These are phyloP conservation scores for Euproctis similis DNA, from an alignment of 2,888 invertebrate species.

Conservation along the genomic window DNA sequence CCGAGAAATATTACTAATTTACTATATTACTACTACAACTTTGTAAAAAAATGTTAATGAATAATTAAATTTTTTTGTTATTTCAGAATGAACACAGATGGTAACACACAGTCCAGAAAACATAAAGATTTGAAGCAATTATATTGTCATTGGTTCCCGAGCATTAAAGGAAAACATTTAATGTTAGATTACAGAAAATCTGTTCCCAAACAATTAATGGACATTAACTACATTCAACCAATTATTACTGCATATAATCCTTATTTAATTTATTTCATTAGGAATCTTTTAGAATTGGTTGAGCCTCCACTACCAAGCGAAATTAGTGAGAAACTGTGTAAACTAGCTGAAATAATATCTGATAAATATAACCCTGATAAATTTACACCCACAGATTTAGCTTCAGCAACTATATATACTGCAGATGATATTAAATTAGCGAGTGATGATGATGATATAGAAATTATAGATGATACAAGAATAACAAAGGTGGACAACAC, in stretches of 20 bases:
- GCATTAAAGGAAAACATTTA: slow-evolving; percentile 38
- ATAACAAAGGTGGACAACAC: not conserved
- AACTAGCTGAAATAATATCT: slow-evolving; percentile 51
- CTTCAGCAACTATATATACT: slow-evolving; percentile 51
- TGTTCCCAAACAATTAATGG: slow-evolving; percentile 44
- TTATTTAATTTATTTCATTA: slow-evolving; percentile 49
- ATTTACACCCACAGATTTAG: slow-evolving; percentile 23
- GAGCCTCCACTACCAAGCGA: slow-evolving; percentile 41
- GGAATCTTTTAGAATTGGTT: slow-evolving; percentile 43
- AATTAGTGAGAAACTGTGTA: slow-evolving; percentile 38
- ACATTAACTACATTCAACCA: slow-evolving; percentile 50
- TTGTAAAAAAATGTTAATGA: too few species aligned
- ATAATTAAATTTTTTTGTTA: slow-evolving; percentile 2
- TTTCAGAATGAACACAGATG: slow-evolving; percentile 37
- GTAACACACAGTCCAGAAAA: slow-evolving; percentile 29
- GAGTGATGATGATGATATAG: slow-evolving; percentile 10
- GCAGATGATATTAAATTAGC: slow-evolving; percentile 49
- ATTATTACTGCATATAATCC: slow-evolving; percentile 56
- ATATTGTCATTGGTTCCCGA: slow-evolving; percentile 59
- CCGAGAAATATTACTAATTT: too few species aligned
- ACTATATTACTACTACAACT: too few species aligned
- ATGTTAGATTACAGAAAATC: slow-evolving; percentile 48
- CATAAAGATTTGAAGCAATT: slow-evolving; percentile 44
- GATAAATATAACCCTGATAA: slow-evolving; percentile 42
- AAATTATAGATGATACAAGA: slow-evolving; percentile 2